A percentile compares a stretch with the other conserved stretches of the same genome.
phyloP scores from a whole-genome alignment of 2,113 vertebrate genomes.

The Hippocampus comes region DNA sequence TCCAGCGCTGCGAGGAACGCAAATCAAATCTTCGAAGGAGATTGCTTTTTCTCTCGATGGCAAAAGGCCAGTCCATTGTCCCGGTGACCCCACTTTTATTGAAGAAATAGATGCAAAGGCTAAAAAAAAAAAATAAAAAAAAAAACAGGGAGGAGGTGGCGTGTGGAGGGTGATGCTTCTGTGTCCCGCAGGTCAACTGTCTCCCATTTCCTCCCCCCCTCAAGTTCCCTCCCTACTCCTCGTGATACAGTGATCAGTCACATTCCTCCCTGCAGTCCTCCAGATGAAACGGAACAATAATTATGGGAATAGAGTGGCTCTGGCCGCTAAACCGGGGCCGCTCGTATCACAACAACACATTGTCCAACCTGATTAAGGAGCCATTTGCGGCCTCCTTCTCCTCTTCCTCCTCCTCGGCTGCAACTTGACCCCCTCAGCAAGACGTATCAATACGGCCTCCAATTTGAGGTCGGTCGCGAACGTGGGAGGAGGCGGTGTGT shows the following conservation, averaged over 20 bases:
- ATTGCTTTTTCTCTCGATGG: conserved; percentile 73
- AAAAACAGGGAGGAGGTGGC: neutral
- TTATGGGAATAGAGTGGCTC: conserved; percentile 66
- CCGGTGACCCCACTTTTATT: conserved; percentile 40
- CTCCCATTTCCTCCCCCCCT: conserved; percentile 50
- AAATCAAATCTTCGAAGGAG: conserved; percentile 76
- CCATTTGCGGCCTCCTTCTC: conserved; percentile 67
- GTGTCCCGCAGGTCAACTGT: conserved; percentile 55
- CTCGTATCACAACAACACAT: conserved; percentile 75
- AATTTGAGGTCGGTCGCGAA: conserved; percentile 59
- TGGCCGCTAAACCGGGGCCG: conserved; percentile 66
- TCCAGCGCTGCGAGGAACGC: conserved; percentile 72
- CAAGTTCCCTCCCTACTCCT: conserved; percentile 31
- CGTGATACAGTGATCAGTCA: conserved; percentile 63
- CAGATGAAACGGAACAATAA: conserved; percentile 72
- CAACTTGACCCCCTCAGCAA: conserved; percentile 68
- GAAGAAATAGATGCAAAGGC: conserved; percentile 44
- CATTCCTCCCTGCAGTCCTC: conserved; percentile 49
- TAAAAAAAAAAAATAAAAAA: conserved; percentile 24
- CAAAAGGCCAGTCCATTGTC: conserved; percentile 45
- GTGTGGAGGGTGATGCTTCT: conserved; percentile 29
- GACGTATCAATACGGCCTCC: conserved; percentile 66
- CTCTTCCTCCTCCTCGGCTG: conserved; percentile 42
- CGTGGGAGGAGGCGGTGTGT: conserved; percentile 52
- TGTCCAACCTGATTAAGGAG: conserved; percentile 75